Percentiles rank a stretch among this genome's conserved stretches.
These are phyloP conservation scores for Cyprinus carpio DNA, from an alignment of 2,113 vertebrate genomes.

Conservation along the genomic window DNA sequence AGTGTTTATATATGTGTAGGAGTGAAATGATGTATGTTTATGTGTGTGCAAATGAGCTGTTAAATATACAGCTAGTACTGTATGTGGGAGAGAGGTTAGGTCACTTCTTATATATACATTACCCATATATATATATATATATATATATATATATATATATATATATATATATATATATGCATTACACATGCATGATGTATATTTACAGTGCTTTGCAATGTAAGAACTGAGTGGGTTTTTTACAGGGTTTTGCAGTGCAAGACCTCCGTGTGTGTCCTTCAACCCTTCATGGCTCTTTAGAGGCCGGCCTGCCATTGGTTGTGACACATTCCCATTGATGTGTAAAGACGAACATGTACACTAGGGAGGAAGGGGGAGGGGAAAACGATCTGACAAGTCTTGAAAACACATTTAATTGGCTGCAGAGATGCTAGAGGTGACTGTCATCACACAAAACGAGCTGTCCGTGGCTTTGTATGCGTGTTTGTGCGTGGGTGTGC, in stretches of 20 bases:
- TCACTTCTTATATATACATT: conserved; percentile 5
- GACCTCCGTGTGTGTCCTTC: background rate
- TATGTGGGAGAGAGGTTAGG: conserved; percentile 16
- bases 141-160: no score
- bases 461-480: conserved; percentile 2
- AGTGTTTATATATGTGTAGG: conserved; percentile 58
- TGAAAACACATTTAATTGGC: conserved; percentile 46
- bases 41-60: background rate
- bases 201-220: background rate
- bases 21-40: conserved; percentile 42
- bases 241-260: background rate
- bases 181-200: background rate
- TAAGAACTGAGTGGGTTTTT: background rate
- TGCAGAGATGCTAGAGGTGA: conserved; percentile 39
- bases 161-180: no score
- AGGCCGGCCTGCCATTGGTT: conserved; percentile 3
- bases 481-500: conserved; percentile 19
- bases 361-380: conserved; percentile 9
- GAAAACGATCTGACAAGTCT: conserved; percentile 11
- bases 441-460: conserved; percentile 21
- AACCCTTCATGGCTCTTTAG: conserved; percentile 11
- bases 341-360: conserved; percentile 26
- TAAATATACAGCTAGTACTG: background rate
- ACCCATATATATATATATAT: no score
- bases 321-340: conserved; percentile 30